Base-by-base conservation (phyloP, 2,113 vertebrate genomes). In the Piprites chloris region DNA sequence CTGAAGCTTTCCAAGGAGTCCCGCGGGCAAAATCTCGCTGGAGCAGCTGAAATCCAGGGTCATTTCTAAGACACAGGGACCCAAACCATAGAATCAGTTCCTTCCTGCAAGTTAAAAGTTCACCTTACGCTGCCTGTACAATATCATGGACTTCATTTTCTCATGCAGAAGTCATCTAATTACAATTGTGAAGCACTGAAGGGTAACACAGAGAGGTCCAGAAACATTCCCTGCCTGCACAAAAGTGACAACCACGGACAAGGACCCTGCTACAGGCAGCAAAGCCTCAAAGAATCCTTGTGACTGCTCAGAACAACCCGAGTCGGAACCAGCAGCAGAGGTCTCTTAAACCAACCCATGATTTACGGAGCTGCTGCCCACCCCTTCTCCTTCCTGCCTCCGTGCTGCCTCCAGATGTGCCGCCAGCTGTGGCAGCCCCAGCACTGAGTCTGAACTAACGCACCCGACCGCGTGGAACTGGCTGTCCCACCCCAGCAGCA, bases 221-320 rank as follows among this genome's bases (percentile, higher is more conserved):
- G n/a, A 69, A 76, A 7, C 56, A 2, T 19, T 9, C 49, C 41
- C 56, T 41, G 37, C 32, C 26, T 3, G 9, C 58, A 32, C 2
- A 1, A 16, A 2, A 4, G 44, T 0, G 12, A 42, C 35, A 28
- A 23, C 19, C 20, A 0, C 0, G 0, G 68, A 14, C 24, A 24
- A 56, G 66, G 53, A 46, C 0, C 32, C 32, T 39, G 37, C 33
- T 12, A 14, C 0, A 23, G 0, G 3, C 50, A 9, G 76, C 2
- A 3, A 67, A 46, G 44, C 41, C 67, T 28, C 78, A 1, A 1
- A 19, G 72, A 33, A 21, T 1, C 50, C 13, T 24, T 2, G 33
- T 1, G 9, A 33, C 53, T 69, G 41, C 37, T 37, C 39, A 28
- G n/a, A 53, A 23, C 42, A 30, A 5, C 19, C 26, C 3, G 1